phyloP scores from a whole-genome alignment of 2,888 invertebrate genomes.

The Euproctis similis region DNA sequence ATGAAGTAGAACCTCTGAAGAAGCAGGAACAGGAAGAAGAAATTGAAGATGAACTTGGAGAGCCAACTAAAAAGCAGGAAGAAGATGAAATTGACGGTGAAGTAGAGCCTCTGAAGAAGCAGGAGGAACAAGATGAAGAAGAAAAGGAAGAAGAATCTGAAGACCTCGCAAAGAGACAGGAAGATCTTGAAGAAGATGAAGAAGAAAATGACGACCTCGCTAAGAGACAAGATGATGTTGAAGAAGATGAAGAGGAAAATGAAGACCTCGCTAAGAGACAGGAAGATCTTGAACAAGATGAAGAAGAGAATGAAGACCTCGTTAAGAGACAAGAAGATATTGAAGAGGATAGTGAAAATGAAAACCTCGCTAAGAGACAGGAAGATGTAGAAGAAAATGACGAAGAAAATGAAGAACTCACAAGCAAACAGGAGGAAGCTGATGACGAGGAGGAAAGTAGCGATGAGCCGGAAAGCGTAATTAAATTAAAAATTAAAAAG shows the following conservation, averaged over 20 bases:
- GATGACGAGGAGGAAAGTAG: constrained; percentile 1
- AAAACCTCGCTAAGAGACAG: constrained; percentile 7
- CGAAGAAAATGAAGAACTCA: constrained; percentile 7
- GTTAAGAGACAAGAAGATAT: constrained; percentile 6
- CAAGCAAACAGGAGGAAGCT: constrained; percentile 5
- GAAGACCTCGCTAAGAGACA: constrained; percentile 7
- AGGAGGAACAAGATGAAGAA: constrained; percentile 2
- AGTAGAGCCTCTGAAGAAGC: constrained; percentile 2
- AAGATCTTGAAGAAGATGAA: constrained; percentile 4
- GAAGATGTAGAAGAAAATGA: constrained; percentile 11
- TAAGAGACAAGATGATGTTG: constrained; percentile 3
- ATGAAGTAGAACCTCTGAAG: background rate
- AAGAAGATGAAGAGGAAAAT: constrained; percentile 1
- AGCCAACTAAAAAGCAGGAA: constrained; percentile 7
- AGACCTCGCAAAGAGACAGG: constrained; percentile 7
- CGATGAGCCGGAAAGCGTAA: background rate
- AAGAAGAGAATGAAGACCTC: background rate
- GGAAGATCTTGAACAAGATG: constrained; percentile 1
- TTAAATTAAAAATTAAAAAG: background rate
- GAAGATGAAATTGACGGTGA: constrained; percentile 6
- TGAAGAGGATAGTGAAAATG: constrained; percentile 1
- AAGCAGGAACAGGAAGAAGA: constrained; percentile 11
- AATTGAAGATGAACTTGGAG: constrained; percentile 3
- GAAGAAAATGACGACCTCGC: constrained; percentile 4
- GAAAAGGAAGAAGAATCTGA: constrained; percentile 15